A percentile compares a stretch with the other conserved stretches of the same genome.
These are phyloP conservation scores for Agapostemon virescens DNA, from an alignment of 2,888 invertebrate species.

Conservation along the genomic window DNA sequence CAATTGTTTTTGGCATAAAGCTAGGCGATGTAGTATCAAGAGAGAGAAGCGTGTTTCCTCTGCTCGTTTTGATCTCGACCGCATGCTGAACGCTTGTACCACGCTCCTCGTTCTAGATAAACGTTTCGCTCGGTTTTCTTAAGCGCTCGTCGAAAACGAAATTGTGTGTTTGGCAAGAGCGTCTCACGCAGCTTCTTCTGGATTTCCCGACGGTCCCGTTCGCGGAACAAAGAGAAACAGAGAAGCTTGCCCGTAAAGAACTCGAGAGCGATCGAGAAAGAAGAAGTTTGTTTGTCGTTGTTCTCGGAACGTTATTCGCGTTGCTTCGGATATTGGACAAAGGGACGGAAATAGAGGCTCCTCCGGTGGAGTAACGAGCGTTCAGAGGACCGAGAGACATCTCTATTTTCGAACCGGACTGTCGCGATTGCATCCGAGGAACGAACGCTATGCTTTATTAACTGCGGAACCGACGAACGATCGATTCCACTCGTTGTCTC, in stretches of 20 bases:
- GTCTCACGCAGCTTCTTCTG: too few species aligned
- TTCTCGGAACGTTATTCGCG: slow-evolving; percentile 30
- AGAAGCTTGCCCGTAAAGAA: slow-evolving; percentile 3
- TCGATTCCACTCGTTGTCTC: background rate
- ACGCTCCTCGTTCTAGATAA: too few species aligned
- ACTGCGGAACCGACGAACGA: background rate
- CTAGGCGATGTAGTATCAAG: too few species aligned
- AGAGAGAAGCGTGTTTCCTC: too few species aligned
- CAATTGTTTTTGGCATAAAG: too few species aligned
- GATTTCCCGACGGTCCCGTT: background rate
- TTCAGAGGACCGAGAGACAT: background rate
- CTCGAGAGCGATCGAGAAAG: background rate
- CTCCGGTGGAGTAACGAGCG: background rate
- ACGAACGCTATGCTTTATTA: slow-evolving; percentile 3
- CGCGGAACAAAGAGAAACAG: background rate
- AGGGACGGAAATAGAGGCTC: slow-evolving; percentile 18
- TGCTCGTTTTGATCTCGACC: too few species aligned
- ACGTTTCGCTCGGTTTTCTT: background rate
- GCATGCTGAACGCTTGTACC: too few species aligned
- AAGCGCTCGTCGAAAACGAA: background rate
- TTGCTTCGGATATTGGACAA: background rate
- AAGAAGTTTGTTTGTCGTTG: slow-evolving; percentile 5
- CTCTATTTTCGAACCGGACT: background rate
- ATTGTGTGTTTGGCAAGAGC: background rate
- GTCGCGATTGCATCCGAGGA: slow-evolving; percentile 4